phyloP scores from a whole-genome alignment of 2,113 vertebrate species.

The Bos indicus region DNA sequence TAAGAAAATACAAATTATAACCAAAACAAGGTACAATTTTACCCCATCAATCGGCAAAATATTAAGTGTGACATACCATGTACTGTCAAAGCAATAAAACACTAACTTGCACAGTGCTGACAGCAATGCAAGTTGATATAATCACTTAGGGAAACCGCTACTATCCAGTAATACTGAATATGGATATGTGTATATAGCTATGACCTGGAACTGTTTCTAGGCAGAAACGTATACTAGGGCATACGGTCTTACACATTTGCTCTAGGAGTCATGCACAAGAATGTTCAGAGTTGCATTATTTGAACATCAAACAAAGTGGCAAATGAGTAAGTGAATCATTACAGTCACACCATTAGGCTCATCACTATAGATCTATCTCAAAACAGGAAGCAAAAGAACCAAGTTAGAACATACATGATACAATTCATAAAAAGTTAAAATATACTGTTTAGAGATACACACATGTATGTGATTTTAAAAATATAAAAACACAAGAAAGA shows the following conservation, averaged over 20 bases:
- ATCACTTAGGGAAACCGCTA: neutral
- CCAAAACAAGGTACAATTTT: neutral
- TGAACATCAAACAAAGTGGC: neutral
- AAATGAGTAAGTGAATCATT: neutral
- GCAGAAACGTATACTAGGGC: neutral
- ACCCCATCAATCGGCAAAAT: neutral
- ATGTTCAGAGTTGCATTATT: neutral
- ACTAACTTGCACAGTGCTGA: neutral
- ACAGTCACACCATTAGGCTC: neutral
- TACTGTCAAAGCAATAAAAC: neutral
- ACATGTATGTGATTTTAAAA: neutral
- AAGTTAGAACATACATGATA: neutral
- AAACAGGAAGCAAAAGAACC: neutral
- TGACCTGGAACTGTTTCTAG: neutral
- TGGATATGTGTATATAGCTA: neutral
- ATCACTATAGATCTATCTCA: neutral
- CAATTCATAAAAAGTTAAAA: neutral
- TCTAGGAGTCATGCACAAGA: neutral
- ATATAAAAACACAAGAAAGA: neutral
- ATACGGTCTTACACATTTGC: neutral
- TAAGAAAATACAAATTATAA: neutral
- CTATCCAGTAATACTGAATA: neutral
- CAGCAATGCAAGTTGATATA: neutral
- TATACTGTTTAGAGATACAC: neutral
- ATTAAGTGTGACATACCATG: neutral